Conservation (phyloP, 1,140 invertebrate genomes). For the Helicoverpa zea region DNA sequence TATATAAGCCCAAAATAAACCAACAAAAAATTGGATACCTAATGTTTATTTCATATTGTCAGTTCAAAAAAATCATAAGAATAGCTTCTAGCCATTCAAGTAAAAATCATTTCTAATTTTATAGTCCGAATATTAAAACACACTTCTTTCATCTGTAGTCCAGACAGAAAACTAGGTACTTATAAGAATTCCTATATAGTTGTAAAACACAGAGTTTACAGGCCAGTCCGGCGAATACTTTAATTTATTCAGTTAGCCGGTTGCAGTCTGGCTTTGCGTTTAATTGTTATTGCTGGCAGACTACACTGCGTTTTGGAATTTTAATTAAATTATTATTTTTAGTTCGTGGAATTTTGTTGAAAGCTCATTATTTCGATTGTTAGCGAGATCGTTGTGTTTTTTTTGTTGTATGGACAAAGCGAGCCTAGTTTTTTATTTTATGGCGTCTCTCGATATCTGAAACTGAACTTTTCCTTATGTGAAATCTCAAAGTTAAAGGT, state of each 20-base stretch:
- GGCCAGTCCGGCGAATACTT: conserved; percentile 25
- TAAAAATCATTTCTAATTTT: no score
- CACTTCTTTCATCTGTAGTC: background rate
- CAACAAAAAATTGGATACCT: no score
- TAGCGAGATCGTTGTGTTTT: background rate
- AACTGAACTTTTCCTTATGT: no score
- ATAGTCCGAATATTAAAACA: no score
- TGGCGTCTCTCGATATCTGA: no score
- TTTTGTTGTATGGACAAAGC: background rate
- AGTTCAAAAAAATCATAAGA: no score
- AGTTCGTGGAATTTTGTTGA: background rate
- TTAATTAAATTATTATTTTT: conserved; percentile 40
- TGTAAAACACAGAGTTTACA: conserved; percentile 27
- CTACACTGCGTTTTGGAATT: conserved; percentile 33
- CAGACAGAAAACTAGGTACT: background rate
- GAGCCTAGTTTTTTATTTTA: no score
- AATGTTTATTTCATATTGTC: no score
- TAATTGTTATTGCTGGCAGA: conserved; percentile 43
- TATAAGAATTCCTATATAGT: background rate
- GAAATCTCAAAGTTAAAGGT: no score
- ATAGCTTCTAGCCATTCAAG: no score
- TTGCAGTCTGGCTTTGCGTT: conserved; percentile 36
- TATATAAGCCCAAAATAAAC: no score
- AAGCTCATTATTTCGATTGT: background rate
- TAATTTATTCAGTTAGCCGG: conserved; percentile 41